Evolutionary conservation across 2,797 vertebrate genomes (phyloP).

Genomic region (Syngnathus rostellatus): DNA sequence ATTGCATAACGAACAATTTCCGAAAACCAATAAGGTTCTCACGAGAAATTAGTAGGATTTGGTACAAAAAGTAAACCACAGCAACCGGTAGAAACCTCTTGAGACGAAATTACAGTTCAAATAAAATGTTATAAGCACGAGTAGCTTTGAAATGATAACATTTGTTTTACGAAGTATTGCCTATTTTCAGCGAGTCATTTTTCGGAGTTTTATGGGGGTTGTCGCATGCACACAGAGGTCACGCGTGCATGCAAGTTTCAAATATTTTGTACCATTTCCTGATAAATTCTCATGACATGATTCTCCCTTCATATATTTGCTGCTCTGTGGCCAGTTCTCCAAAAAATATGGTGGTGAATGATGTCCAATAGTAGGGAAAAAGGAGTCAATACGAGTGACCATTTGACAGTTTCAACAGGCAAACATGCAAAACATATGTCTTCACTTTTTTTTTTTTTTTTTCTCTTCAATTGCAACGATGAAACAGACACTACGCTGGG

Average conservation of each 20-base stretch:
- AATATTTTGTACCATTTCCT: neutral
- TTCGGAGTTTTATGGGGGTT: neutral
- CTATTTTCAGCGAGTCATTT: neutral
- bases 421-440: constrained; percentile 54
- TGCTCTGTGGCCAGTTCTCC: neutral
- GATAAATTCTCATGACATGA: neutral
- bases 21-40: neutral
- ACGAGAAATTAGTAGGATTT: constrained; percentile 4
- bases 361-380: neutral
- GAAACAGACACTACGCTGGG: constrained; percentile 24
- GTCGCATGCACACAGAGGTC: neutral
- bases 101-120: neutral
- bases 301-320: constrained; percentile 1
- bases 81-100: neutral
- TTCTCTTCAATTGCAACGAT: constrained; percentile 28
- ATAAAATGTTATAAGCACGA: neutral
- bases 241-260: neutral
- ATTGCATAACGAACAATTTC: neutral
- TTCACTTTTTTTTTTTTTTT: constrained; percentile 30
- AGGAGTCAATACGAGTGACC: constrained; percentile 27
- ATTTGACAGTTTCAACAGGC: constrained; percentile 48
- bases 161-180: neutral
- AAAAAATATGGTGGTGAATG: neutral
- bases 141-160: neutral
- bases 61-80: constrained; percentile 1